Evolutionary conservation across 2,797 vertebrate genomes (phyloP).

Genomic region (Protonibea diacanthus): DNA sequence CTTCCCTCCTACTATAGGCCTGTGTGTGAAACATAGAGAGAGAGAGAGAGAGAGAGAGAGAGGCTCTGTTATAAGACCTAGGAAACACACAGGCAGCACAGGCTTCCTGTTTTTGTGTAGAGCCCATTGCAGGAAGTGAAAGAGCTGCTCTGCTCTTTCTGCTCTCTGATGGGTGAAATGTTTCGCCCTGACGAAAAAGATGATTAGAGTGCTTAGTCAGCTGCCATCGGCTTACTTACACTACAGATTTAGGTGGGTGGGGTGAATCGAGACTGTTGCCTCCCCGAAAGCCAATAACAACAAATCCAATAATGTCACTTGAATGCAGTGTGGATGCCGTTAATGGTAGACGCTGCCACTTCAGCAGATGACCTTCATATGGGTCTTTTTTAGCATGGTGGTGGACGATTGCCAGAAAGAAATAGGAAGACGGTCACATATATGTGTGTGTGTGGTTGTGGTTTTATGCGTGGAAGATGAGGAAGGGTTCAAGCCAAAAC

Average conservation of each 20-base stretch:
- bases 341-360: constrained; percentile 29
- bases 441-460: constrained; percentile 4
- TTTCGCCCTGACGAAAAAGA: constrained; percentile 27
- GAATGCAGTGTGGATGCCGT: constrained; percentile 28
- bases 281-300: constrained; percentile 55
- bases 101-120: constrained; percentile 81
- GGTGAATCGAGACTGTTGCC: constrained; percentile 16
- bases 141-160: constrained; percentile 53
- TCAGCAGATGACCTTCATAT: constrained; percentile 52
- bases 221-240: constrained; percentile 47
- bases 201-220: constrained; percentile 50
- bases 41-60: constrained; percentile 39
- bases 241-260: constrained; percentile 23
- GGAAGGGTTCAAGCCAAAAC: constrained; percentile 27
- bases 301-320: constrained; percentile 69
- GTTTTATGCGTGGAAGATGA: constrained; percentile 9
- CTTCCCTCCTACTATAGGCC: constrained; percentile 41
- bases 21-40: constrained; percentile 40
- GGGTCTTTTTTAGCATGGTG: constrained; percentile 3
- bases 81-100: constrained; percentile 73
- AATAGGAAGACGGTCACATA: not conserved
- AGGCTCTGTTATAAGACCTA: constrained; percentile 62
- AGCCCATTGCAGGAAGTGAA: constrained; percentile 77
- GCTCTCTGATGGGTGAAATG: constrained; percentile 26
- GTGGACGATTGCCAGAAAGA: constrained; percentile 13